These are phyloP conservation scores for Siphlonurus alternatus DNA, from an alignment of 2,888 invertebrate species.

Conservation along the genomic window DNA sequence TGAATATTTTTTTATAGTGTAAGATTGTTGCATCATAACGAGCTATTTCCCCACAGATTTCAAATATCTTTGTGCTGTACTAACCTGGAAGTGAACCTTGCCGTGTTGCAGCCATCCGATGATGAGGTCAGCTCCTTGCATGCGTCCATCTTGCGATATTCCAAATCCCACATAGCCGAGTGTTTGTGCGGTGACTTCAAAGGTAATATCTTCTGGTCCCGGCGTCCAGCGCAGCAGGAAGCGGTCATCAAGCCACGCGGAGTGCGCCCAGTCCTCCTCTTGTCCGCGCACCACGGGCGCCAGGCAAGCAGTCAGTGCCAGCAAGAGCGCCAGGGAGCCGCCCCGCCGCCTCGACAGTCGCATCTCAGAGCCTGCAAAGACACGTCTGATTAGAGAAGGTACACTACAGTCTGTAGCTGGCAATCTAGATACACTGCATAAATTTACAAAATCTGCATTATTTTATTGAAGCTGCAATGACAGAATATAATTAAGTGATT, in stretches of 20 bases:
- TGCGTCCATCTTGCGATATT: conserved; percentile 60
- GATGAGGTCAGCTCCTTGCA: conserved; percentile 72
- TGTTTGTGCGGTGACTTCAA: conserved; percentile 68
- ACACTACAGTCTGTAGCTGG: no score
- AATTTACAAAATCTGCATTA: no score
- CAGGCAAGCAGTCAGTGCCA: background rate
- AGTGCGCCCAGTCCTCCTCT: conserved; percentile 35
- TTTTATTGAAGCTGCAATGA: no score
- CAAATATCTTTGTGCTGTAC: conserved; percentile 19
- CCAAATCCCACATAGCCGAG: conserved; percentile 77
- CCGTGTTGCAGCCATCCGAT: conserved; percentile 73
- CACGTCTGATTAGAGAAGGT: no score
- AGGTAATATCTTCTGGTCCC: conserved; percentile 54
- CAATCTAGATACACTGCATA: no score
- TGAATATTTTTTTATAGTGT: no score
- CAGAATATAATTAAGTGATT: no score
- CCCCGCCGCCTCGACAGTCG: background rate
- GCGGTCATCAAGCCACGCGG: conserved; percentile 37
- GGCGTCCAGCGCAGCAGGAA: conserved; percentile 56
- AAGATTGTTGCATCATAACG: no score
- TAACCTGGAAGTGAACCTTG: conserved; percentile 66
- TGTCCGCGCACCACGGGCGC: background rate
- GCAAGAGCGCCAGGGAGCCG: background rate
- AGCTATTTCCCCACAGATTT: no score
- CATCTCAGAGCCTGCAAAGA: background rate